Conservation (phyloP, 2,797 vertebrate species). For the Etheostoma nigrum region DNA sequence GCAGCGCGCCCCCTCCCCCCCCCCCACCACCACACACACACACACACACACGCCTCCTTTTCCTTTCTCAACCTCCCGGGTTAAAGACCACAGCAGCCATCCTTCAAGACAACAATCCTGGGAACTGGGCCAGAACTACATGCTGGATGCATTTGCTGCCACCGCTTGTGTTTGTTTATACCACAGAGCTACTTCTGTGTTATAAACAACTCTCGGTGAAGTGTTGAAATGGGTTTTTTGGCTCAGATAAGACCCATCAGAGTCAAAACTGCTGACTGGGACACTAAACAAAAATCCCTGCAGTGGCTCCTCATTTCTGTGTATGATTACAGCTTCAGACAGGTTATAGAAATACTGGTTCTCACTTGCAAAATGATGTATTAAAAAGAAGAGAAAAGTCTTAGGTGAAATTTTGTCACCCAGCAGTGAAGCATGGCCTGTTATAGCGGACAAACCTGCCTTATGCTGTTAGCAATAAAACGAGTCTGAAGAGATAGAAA, state of each 20-base stretch:
- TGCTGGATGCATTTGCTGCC: constrained; percentile 3
- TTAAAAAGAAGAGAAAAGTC: background rate
- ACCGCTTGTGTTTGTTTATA: constrained; percentile 2
- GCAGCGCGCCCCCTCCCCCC: background rate
- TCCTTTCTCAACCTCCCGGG: constrained; percentile 18
- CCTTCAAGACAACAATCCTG: constrained; percentile 41
- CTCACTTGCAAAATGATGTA: background rate
- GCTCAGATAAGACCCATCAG: constrained; percentile 43
- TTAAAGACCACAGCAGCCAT: constrained; percentile 33
- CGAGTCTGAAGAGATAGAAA: constrained; percentile 2
- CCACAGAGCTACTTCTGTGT: constrained; percentile 37
- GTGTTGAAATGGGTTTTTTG: constrained; percentile 24
- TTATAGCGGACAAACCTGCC: constrained; percentile 36
- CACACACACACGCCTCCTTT: background rate
- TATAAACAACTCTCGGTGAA: constrained; percentile 51
- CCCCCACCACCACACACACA: background rate
- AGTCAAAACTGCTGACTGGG: constrained; percentile 58
- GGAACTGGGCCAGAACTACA: constrained; percentile 30
- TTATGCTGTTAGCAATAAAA: constrained; percentile 60
- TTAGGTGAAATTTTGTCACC: background rate
- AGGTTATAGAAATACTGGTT: background rate
- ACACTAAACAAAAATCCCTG: background rate
- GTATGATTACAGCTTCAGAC: background rate
- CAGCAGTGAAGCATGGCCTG: constrained; percentile 7
- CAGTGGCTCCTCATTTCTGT: background rate